Percentiles rank a stretch among this genome's conserved stretches.
These are phyloP conservation scores for Alloscopus bannaensis DNA, from an alignment of 2,888 invertebrate species.

Conservation along the genomic window DNA sequence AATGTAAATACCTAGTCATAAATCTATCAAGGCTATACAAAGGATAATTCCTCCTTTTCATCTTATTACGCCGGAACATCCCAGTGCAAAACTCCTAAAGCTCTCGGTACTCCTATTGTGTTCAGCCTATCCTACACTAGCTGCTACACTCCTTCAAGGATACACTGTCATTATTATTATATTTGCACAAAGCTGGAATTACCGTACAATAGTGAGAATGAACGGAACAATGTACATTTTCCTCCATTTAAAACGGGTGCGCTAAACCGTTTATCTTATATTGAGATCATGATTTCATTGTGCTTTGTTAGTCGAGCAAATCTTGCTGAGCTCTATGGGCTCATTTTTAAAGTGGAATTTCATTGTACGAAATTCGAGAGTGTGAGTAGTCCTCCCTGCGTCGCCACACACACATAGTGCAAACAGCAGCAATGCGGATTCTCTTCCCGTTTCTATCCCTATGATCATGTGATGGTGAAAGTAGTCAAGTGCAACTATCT, in stretches of 20 bases:
- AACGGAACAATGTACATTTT: no score
- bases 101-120: no score
- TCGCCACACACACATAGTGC: neutral
- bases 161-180: neutral
- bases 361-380: slow-evolving; percentile 5
- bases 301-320: no score
- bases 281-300: neutral
- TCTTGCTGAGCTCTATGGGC: no score
- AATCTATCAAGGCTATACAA: slow-evolving; percentile 15
- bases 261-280: no score
- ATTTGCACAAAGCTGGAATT: no score
- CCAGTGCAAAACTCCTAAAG: neutral
- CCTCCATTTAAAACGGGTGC: no score
- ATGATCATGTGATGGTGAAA: slow-evolving; percentile 13
- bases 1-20: no score
- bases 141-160: no score
- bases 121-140: neutral
- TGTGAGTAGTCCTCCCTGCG: neutral
- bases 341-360: slow-evolving; percentile 4
- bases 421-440: slow-evolving; percentile 51
- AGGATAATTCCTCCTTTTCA: slow-evolving; percentile 8
- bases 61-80: no score
- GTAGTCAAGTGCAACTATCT: slow-evolving; percentile 19
- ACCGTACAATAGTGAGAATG: no score
- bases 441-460: neutral